phyloP scores from a whole-genome alignment of 1,140 invertebrate species.

The Drosophila willistoni region DNA sequence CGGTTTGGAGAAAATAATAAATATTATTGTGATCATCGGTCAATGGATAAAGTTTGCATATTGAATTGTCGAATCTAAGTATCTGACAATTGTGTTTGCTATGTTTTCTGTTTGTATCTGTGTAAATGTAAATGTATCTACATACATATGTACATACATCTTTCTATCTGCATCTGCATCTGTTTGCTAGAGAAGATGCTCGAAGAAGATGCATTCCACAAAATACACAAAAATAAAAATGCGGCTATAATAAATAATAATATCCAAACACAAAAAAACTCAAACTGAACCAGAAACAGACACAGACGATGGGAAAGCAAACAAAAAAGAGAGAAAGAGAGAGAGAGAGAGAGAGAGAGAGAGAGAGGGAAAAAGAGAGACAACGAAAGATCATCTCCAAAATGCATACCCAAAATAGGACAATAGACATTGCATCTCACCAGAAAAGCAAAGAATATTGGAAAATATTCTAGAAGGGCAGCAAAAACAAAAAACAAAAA shows the following conservation, averaged over 20 bases:
- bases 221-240: constrained; percentile 81
- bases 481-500: background rate
- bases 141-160: background rate
- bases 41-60: constrained; percentile 69
- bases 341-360: background rate
- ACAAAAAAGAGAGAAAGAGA: background rate
- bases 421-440: background rate
- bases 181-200: constrained; percentile 57
- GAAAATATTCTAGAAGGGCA: background rate
- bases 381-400: background rate
- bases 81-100: constrained; percentile 26
- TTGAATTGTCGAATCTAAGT: constrained; percentile 46
- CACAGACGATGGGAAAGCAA: background rate
- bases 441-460: background rate
- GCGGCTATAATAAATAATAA: constrained; percentile 80
- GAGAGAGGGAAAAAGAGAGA: background rate
- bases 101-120: constrained; percentile 16
- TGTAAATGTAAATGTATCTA: background rate
- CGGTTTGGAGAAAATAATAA: constrained; percentile 28
- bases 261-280: constrained; percentile 25
- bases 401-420: constrained; percentile 10
- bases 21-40: constrained; percentile 45
- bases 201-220: constrained; percentile 69
- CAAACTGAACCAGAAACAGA: background rate
- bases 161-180: constrained; percentile 25